Evolutionary conservation across 1,140 invertebrate genomes (phyloP).

Genomic region (Bombus affinis): DNA sequence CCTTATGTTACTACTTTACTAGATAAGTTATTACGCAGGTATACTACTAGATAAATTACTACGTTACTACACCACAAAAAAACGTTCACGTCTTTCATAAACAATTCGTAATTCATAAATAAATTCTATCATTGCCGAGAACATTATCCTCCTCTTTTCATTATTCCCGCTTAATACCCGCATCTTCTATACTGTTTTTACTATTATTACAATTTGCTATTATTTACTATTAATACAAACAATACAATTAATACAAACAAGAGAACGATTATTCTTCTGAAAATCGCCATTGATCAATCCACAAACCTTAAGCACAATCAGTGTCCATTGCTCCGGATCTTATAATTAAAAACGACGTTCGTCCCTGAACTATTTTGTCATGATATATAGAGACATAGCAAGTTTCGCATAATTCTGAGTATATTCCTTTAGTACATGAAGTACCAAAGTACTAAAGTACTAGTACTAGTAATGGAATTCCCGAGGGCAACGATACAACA

Average conservation of each 20-base stretch:
- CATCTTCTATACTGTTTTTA: not conserved
- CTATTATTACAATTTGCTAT: not conserved
- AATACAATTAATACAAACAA: not conserved
- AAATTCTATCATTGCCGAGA: no score
- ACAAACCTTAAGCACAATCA: not conserved
- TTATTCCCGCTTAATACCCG: no score
- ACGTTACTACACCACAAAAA: no score
- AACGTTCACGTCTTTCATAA: no score
- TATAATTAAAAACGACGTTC: slow-evolving; percentile 1
- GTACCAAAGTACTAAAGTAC: no score
- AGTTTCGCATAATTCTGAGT: not conserved
- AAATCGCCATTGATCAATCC: not conserved
- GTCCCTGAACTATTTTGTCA: slow-evolving; percentile 2
- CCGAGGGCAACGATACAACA: slow-evolving; percentile 10
- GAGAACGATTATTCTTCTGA: not conserved
- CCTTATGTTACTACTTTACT: no score
- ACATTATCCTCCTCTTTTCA: no score
- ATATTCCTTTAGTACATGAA: not conserved
- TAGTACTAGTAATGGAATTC: slow-evolving; percentile 21
- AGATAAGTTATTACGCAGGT: no score
- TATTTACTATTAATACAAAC: not conserved
- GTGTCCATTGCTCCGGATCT: not conserved
- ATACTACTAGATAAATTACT: no score
- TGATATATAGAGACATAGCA: not conserved
- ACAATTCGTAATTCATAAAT: no score